phyloP scores from a whole-genome alignment of 2,888 invertebrate genomes.

The Athalia circularis region DNA sequence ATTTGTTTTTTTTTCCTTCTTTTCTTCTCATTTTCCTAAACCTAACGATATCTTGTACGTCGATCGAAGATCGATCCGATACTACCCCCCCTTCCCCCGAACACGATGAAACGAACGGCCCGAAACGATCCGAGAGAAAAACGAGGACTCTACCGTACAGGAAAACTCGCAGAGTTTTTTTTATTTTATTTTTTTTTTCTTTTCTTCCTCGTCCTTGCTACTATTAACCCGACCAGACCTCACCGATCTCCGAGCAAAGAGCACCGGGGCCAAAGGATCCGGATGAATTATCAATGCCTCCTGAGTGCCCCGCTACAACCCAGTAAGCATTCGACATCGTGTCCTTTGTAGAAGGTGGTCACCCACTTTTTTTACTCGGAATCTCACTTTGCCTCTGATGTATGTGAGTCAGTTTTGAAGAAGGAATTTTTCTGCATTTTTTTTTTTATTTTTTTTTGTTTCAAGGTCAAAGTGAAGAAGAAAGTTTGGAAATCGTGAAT shows the following conservation, averaged over 20 bases:
- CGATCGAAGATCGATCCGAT: slow-evolving; percentile 24
- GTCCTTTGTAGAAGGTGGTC: slow-evolving; percentile 26
- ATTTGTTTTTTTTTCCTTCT: neutral
- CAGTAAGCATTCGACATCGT: slow-evolving; percentile 28
- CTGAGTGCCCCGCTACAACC: slow-evolving; percentile 44
- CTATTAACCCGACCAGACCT: slow-evolving; percentile 31
- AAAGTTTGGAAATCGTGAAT: too few species aligned
- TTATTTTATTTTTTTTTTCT: neutral
- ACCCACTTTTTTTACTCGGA: neutral
- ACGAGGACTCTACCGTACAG: neutral
- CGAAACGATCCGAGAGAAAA: neutral
- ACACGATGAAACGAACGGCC: neutral
- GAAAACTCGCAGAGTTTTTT: neutral
- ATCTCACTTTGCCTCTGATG: slow-evolving; percentile 12
- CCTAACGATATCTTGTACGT: slow-evolving; percentile 3
- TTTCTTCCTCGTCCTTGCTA: neutral
- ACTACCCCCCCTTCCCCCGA: neutral
- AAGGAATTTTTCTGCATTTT: too few species aligned
- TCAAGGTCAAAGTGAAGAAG: neutral
- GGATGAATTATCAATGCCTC: slow-evolving; percentile 44
- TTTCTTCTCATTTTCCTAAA: slow-evolving; percentile 4
- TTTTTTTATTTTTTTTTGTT: neutral
- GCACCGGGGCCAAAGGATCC: slow-evolving; percentile 29
- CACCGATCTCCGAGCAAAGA: slow-evolving; percentile 22
- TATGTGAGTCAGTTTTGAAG: neutral